Evolutionary conservation across 2,797 vertebrate species (phyloP).

Genomic region (Lepilemur ruficaudatus): DNA sequence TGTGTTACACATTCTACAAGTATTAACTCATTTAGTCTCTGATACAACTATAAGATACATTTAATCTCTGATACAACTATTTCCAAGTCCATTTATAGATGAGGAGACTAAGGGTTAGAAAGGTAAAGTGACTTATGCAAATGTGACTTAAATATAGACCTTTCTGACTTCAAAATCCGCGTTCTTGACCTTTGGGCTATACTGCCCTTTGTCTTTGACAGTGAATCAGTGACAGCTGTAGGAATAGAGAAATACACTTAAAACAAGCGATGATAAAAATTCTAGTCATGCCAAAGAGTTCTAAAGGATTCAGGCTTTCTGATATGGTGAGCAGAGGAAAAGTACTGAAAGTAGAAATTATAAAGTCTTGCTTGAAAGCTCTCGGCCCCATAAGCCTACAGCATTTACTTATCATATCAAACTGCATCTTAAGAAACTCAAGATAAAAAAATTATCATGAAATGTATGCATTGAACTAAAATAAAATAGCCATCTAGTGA

Average conservation of each 20-base stretch:
- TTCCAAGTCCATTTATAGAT: background rate
- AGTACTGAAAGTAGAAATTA: background rate
- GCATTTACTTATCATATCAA: background rate
- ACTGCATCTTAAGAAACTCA: constrained; percentile 25
- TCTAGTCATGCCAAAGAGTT: background rate
- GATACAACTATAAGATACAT: background rate
- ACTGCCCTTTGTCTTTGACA: background rate
- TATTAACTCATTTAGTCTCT: constrained; percentile 1
- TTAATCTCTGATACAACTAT: background rate
- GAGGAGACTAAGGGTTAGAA: background rate
- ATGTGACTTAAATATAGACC: background rate
- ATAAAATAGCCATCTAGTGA: background rate
- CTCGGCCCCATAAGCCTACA: background rate
- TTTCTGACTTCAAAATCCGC: background rate
- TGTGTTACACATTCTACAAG: background rate
- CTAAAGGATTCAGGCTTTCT: background rate
- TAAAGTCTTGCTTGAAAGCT: constrained; percentile 3
- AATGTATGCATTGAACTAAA: background rate
- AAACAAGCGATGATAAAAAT: background rate
- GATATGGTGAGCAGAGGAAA: constrained; percentile 1
- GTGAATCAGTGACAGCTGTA: background rate
- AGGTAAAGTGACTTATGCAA: background rate
- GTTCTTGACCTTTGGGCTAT: background rate
- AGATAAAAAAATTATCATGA: constrained; percentile 1
- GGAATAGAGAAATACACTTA: background rate